Evolutionary conservation across 1,140 invertebrate genomes (phyloP), one percentile per base, ranked within the genome.

Genomic region (Drosophila ohnishii): DNA sequence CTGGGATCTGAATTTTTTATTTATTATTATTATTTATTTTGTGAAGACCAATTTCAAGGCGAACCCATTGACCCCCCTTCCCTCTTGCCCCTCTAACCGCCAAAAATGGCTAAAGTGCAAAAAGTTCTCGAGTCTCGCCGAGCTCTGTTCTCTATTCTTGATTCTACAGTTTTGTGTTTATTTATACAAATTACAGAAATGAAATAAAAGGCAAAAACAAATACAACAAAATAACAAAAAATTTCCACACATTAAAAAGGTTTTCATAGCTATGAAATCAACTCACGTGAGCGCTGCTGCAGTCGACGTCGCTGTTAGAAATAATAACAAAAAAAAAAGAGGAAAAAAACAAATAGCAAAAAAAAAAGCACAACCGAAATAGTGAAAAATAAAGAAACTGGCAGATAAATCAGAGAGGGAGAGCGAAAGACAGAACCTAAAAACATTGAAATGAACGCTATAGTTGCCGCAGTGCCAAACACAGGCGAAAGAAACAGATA

Each of bases 161-260:
- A 39, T 39, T 61, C 56, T 35, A 45, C 56, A 45, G 50, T 30
- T 47, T 73, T 58, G 48, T 86, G 64, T 86, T 85, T 85, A 85
- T 85, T 85, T 85, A 86, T 85, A 85, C 78, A 75, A 80, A 85
- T 85, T 85, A 85, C 81, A 85, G 30, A 75, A 82, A 70, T 13
- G 47, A 66, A 62, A 32, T 11, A 71, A 47, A 78, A 62, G 59
- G 16, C 32, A 25, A 19, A 32, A 60, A 48, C 14, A 50, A 16
- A 16, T 45, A 47, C 40, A 64, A 59, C 14, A 75, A 75, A 67
- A 59, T 81, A 83, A 83, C 67, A 67, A 77, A 85, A 85, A 83
- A 80, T 77, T 86, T 87, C 83, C 83, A 86, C 79, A 86, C 83
- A 86, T 86, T 83, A 71, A 86, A 83, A 83, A 75, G 71, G 72